Base-by-base conservation (phyloP, 2,113 vertebrate species). In the Glaucomys volans region DNA sequence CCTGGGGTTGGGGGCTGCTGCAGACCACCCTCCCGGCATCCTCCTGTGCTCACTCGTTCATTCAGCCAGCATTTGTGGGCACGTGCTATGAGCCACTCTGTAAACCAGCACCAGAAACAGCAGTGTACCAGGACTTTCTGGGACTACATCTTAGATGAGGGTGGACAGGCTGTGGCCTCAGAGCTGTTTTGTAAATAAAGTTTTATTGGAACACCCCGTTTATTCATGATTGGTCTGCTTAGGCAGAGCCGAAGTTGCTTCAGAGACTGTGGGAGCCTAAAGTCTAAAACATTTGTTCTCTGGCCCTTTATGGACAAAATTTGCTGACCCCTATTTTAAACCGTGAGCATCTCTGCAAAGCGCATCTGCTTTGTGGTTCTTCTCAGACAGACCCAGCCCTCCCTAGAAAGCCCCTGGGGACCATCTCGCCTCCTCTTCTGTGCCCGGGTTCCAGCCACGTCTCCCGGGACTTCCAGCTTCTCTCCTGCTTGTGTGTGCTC, bases 221-320 rank as follows among this genome's bases (percentile, higher is more conserved):
- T 37, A 9, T 28, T 79, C 3, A 13, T 2, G 52, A 40, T 69
- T 18, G n/a, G 85, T 67, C 54, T 30, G n/a, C 35, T 57, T 20
- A 26, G 8, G 52, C 91, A 16, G 28, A 75, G 72, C 32, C 20
- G 59, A 83, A 74, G n/a, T 32, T 57, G 54, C 22, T 30, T 18
- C 18, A 11, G 81, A 76, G 30, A 35, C 76, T 59, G 42, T 83
- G 92, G 90, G 96, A 91, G 69, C 74, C 50, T 42, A 20, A 32
- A 54, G 59, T 96, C 92, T 95, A 87, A 93, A 35, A 8, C 40
- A 50, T 74, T 94, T 84, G 13, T 44, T 50, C 81, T 75, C 37
- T 24, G 71, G 44, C n/a, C 57, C 32, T 69, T 84, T 12, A 9
- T 11, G 17, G 95, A 30, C 32, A 59, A 5, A 50, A 28, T 28